phyloP scores from a whole-genome alignment of 1,140 invertebrate species.

The Drosophila ananassae region DNA sequence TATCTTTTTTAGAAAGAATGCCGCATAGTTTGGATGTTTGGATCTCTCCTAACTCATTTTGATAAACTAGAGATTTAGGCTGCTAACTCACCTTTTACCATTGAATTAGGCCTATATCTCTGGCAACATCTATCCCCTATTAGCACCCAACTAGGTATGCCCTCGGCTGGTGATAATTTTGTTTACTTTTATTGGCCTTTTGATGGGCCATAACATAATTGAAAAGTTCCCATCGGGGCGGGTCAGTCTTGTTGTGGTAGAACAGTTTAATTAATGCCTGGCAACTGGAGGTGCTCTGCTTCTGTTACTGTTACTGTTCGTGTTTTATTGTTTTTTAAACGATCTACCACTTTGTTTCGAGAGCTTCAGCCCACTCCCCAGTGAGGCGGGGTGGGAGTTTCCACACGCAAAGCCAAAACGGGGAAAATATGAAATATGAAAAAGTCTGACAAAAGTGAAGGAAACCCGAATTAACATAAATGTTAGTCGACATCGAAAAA shows the following conservation, averaged over 20 bases:
- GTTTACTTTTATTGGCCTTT: slow-evolving; percentile 66
- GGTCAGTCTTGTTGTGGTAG: slow-evolving; percentile 52
- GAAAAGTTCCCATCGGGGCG: slow-evolving; percentile 40
- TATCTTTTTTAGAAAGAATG: background rate
- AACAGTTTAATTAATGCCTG: slow-evolving; percentile 78
- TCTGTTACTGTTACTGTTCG: slow-evolving; percentile 42
- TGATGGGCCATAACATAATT: slow-evolving; percentile 59
- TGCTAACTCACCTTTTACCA: slow-evolving; percentile 5
- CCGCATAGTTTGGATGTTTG: background rate
- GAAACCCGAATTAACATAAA: slow-evolving; percentile 76
- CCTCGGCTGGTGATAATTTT: slow-evolving; percentile 35
- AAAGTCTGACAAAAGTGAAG: slow-evolving; percentile 56
- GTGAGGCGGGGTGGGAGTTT: slow-evolving; percentile 1
- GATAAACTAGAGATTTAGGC: background rate
- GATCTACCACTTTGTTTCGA: slow-evolving; percentile 76
- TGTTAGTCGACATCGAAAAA: slow-evolving; percentile 40
- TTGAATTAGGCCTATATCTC: slow-evolving; percentile 17
- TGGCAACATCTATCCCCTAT: slow-evolving; percentile 18
- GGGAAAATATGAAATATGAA: slow-evolving; percentile 73
- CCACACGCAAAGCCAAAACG: slow-evolving; percentile 55
- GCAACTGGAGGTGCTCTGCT: slow-evolving; percentile 37
- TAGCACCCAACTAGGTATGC: slow-evolving; percentile 33
- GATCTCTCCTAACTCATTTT: background rate
- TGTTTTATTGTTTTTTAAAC: slow-evolving; percentile 83
- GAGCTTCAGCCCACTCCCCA: slow-evolving; percentile 38